A percentile compares a stretch with the other conserved stretches of the same genome.
phyloP scores from a whole-genome alignment of 2,113 vertebrate species.

The Chaetops frenatus region DNA sequence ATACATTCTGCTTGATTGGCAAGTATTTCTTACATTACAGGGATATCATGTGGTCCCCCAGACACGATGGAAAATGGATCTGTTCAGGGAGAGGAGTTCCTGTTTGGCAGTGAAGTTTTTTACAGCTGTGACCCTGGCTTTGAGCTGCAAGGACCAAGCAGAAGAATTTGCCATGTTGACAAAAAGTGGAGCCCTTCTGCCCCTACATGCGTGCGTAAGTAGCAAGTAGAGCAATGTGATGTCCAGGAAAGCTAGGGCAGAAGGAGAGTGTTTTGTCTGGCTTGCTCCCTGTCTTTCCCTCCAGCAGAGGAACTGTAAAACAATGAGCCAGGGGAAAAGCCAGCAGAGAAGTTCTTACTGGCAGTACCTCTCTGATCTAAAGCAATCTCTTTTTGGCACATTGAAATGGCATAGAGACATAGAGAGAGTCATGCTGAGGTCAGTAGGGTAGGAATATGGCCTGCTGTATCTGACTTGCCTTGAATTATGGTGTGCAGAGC shows the following conservation, averaged over 20 bases:
- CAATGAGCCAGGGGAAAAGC: neutral
- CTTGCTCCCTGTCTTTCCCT: neutral
- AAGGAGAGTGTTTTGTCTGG: neutral
- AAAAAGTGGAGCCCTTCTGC: constrained; percentile 54
- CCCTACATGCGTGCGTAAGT: constrained; percentile 56
- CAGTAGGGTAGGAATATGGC: neutral
- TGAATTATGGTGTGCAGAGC: neutral
- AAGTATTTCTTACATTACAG: neutral
- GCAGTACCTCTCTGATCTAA: neutral
- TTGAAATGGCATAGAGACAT: neutral
- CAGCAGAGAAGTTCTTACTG: neutral
- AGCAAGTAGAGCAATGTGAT: neutral
- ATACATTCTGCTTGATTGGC: neutral
- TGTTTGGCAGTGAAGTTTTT: constrained; percentile 53
- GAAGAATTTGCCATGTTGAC: constrained; percentile 63
- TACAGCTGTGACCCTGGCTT: constrained; percentile 65
- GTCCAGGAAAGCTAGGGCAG: neutral
- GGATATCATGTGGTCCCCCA: constrained; percentile 47
- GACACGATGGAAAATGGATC: constrained; percentile 55
- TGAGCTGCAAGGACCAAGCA: constrained; percentile 61
- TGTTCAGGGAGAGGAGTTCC: constrained; percentile 31
- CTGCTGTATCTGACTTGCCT: neutral
- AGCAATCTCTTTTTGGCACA: neutral
- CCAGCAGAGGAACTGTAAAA: neutral
- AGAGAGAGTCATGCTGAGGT: neutral